phyloP scores from a whole-genome alignment of 1,140 invertebrate genomes.

The Diabrotica virgifera region DNA sequence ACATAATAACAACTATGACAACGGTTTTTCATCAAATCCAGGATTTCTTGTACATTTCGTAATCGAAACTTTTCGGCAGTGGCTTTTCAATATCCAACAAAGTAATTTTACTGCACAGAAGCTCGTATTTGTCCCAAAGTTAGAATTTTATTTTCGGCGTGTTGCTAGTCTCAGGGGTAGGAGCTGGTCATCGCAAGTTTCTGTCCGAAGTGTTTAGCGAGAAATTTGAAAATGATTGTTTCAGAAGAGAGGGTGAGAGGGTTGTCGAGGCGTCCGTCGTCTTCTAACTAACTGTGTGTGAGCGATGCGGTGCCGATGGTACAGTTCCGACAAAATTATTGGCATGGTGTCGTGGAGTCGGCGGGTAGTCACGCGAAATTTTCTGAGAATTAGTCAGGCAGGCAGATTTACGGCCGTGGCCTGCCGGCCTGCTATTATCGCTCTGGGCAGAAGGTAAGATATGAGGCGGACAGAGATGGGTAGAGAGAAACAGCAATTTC shows the following conservation, averaged over 20 bases:
- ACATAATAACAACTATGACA: too few species aligned
- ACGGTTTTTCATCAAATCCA: too few species aligned
- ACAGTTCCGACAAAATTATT: not conserved
- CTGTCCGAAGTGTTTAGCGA: not conserved
- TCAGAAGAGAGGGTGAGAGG: not conserved
- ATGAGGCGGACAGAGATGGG: not conserved
- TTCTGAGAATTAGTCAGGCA: constrained; percentile 10
- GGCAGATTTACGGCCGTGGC: constrained; percentile 5
- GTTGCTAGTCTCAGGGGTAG: too few species aligned
- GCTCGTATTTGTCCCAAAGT: too few species aligned
- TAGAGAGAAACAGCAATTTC: not conserved
- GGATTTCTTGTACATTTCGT: too few species aligned
- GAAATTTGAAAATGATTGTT: constrained; percentile 3
- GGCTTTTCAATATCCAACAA: too few species aligned
- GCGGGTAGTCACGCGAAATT: constrained; percentile 10
- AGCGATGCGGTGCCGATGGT: not conserved
- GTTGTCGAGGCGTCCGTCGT: constrained; percentile 1
- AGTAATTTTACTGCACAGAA: too few species aligned
- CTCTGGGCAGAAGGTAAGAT: constrained; percentile 1
- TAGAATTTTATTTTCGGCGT: too few species aligned
- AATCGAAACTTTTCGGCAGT: too few species aligned
- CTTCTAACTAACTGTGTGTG: constrained; percentile 1
- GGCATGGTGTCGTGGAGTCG: not conserved
- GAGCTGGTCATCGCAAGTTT: not conserved
- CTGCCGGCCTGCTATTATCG: not conserved